Conservation (phyloP, 2,888 invertebrate species). For the Oeneis ivallda region DNA sequence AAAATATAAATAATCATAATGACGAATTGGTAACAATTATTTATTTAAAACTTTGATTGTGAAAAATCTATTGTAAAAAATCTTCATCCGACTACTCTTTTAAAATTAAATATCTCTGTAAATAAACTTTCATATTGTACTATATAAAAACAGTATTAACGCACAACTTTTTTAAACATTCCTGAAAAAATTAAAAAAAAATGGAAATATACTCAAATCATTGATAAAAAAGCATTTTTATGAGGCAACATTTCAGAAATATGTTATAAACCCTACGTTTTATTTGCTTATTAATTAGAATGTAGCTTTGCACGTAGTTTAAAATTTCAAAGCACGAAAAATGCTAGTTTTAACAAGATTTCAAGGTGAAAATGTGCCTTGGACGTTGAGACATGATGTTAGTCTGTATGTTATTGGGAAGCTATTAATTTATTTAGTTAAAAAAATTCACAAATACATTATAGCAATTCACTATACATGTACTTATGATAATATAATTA, state of each 20-base stretch:
- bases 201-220: conserved; percentile 12
- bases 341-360: conserved; percentile 11
- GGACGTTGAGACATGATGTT: conserved; percentile 27
- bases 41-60: not conserved
- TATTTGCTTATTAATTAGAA: not conserved
- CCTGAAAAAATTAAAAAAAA: conserved; percentile 6
- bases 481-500: not conserved
- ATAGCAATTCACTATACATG: not conserved
- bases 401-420: conserved; percentile 7
- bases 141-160: conserved; percentile 28
- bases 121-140: not conserved
- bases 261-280: conserved; percentile 1
- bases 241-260: not conserved
- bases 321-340: conserved; percentile 25
- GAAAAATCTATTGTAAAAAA: not conserved
- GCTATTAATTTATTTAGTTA: not conserved
- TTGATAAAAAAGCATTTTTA: not conserved
- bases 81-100: not conserved
- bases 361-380: conserved; percentile 40
- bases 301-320: conserved; percentile 28
- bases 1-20: not conserved
- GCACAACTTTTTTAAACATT: conserved; percentile 32
- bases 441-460: not conserved
- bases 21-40: not conserved
- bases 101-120: not conserved